phyloP scores from a whole-genome alignment of 2,888 invertebrate species.

The Platycnemis pennipes region DNA sequence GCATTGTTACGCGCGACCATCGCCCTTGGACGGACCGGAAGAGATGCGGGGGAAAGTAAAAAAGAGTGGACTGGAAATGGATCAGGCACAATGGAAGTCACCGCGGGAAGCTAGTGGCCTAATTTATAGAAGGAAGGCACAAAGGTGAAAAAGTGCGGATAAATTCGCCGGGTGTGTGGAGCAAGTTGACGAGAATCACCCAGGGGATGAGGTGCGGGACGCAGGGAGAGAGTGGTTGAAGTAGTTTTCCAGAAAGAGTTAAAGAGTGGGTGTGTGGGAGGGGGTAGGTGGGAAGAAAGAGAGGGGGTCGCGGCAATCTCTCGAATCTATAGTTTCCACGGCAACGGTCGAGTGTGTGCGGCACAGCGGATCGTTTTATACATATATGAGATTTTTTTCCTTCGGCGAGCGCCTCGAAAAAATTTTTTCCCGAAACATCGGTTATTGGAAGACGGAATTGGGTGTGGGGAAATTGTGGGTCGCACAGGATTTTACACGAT shows the following conservation, averaged over 20 bases:
- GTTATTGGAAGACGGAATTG: conserved; percentile 10
- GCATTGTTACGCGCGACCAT: not conserved
- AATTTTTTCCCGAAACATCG: not conserved
- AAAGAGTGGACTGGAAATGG: not conserved
- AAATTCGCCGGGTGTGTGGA: not conserved
- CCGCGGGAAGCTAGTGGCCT: not conserved
- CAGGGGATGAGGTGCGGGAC: no score
- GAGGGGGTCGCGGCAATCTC: not conserved
- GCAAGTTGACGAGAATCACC: not conserved
- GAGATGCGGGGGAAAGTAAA: not conserved
- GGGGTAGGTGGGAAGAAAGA: not conserved
- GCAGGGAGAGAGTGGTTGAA: no score
- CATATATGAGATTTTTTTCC: not conserved
- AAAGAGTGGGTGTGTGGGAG: no score
- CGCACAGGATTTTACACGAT: not conserved
- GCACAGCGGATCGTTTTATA: not conserved
- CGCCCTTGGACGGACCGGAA: not conserved
- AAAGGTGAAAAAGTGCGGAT: not conserved
- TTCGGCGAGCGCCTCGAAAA: not conserved
- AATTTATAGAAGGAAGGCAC: not conserved
- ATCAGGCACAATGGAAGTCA: not conserved
- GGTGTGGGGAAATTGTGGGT: not conserved
- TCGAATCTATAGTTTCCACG: not conserved
- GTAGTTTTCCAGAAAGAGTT: no score
- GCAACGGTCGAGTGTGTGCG: not conserved